Percentiles rank a stretch among this genome's conserved stretches.
These are phyloP conservation scores for Bursaphelenchus okinawaensis DNA, from an alignment of 2,888 invertebrate genomes.

Conservation along the genomic window DNA sequence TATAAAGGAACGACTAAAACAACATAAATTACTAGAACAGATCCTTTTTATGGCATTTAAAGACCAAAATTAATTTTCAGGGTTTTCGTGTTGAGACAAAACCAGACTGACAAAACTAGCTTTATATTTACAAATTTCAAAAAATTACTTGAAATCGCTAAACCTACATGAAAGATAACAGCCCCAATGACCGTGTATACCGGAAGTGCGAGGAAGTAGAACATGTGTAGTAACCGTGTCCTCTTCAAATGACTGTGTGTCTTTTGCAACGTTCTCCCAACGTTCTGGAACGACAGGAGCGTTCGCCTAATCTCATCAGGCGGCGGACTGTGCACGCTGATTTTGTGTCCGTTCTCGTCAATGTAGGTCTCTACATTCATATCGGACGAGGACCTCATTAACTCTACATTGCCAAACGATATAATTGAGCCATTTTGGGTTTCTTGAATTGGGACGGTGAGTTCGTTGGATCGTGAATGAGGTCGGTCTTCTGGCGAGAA, in stretches of 20 bases:
- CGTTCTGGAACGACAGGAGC: constrained; percentile 31
- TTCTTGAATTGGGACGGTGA: constrained; percentile 8
- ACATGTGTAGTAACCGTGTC: constrained; percentile 38
- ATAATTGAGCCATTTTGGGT: constrained; percentile 4
- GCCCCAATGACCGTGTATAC: constrained; percentile 48
- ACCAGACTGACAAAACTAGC: no score
- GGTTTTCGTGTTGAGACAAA: no score
- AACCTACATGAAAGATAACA: constrained; percentile 35
- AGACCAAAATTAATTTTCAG: neutral
- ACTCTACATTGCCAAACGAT: constrained; percentile 9
- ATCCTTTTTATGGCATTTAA: neutral
- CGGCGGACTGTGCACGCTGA: constrained; percentile 15
- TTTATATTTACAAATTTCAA: neutral
- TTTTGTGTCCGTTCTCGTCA: neutral
- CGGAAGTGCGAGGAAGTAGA: constrained; percentile 41
- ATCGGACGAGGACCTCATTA: neutral
- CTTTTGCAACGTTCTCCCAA: constrained; percentile 39
- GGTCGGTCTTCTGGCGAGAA: constrained; percentile 5
- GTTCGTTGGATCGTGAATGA: constrained; percentile 7
- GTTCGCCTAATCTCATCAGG: constrained; percentile 30
- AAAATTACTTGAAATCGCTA: neutral
- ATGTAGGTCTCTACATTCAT: neutral
- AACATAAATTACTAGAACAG: neutral
- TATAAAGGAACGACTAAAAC: no score
- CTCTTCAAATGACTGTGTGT: constrained; percentile 35